Percentiles rank a stretch among this genome's conserved stretches.
These are phyloP conservation scores for Pantherophis alleghaniensis DNA, from an alignment of 2,797 vertebrate genomes.

Conservation along the genomic window DNA sequence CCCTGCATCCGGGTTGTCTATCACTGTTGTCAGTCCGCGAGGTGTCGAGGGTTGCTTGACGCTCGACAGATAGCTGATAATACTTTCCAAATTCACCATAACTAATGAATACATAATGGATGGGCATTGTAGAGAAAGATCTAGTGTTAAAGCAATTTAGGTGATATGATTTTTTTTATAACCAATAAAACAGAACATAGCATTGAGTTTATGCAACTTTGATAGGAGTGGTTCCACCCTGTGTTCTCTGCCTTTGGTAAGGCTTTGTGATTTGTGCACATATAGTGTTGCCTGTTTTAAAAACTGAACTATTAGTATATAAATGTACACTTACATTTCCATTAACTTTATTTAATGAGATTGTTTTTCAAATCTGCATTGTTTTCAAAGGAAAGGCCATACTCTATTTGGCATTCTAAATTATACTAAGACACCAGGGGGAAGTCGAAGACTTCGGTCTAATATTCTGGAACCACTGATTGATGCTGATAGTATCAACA, in stretches of 20 bases:
- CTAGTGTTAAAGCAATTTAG: not conserved
- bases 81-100: not conserved
- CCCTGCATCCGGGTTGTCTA: too few relatives aligned
- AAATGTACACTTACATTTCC: constrained; percentile 33
- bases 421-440: constrained; percentile 92
- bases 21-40: too few relatives aligned
- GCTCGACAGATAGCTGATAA: not conserved
- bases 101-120: not conserved
- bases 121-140: not conserved
- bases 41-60: too few relatives aligned
- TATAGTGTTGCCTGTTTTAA: not conserved
- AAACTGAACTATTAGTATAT: constrained; percentile 6
- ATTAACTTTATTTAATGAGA: constrained; percentile 21
- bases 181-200: not conserved
- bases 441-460: constrained; percentile 88
- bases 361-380: constrained; percentile 25
- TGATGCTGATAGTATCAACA: constrained; percentile 89
- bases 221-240: not conserved
- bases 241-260: not conserved
- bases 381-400: constrained; percentile 81
- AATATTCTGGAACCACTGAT: constrained; percentile 92
- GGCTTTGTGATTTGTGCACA: not conserved
- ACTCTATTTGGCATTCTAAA: constrained; percentile 92
- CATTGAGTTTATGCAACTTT: not conserved
- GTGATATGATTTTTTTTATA: not conserved